Conservation (phyloP, 2,797 vertebrate genomes). For the Enteromius paludinosus region DNA sequence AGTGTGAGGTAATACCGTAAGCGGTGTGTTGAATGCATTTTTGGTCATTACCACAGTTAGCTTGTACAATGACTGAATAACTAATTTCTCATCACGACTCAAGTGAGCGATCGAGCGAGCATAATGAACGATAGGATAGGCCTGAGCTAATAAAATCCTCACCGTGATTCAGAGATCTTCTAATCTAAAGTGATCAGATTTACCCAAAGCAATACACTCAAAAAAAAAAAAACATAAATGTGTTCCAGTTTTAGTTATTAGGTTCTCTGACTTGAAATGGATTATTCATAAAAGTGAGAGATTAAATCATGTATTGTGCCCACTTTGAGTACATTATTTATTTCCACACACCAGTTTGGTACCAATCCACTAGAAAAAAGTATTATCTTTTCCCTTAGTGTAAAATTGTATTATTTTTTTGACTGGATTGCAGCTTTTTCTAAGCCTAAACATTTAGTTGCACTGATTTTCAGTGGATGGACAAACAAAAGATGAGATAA, state of each 20-base stretch:
- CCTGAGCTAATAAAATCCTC: constrained; percentile 7
- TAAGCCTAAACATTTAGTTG: not conserved
- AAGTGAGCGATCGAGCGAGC: not conserved
- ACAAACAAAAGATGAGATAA: no score
- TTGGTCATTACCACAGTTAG: constrained; percentile 17
- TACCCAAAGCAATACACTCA: not conserved
- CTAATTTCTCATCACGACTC: constrained; percentile 11
- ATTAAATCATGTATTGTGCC: not conserved
- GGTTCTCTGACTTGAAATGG: not conserved
- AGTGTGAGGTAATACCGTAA: constrained; percentile 12
- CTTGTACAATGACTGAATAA: constrained; percentile 24
- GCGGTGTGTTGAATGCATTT: not conserved
- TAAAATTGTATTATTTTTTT: not conserved
- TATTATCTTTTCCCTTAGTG: not conserved
- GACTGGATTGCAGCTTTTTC: not conserved
- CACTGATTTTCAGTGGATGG: not conserved
- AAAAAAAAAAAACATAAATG: not conserved
- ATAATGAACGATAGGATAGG: not conserved
- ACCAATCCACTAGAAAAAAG: not conserved
- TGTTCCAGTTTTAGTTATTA: not conserved
- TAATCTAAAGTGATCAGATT: not conserved
- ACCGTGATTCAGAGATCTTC: not conserved
- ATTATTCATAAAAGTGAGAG: not conserved
- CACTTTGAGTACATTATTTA: not conserved
- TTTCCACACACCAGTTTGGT: not conserved